Percentiles rank a stretch among this genome's conserved stretches.
Conservation (phyloP, 2,113 vertebrate species). For the Peromyscus polionotus region DNA sequence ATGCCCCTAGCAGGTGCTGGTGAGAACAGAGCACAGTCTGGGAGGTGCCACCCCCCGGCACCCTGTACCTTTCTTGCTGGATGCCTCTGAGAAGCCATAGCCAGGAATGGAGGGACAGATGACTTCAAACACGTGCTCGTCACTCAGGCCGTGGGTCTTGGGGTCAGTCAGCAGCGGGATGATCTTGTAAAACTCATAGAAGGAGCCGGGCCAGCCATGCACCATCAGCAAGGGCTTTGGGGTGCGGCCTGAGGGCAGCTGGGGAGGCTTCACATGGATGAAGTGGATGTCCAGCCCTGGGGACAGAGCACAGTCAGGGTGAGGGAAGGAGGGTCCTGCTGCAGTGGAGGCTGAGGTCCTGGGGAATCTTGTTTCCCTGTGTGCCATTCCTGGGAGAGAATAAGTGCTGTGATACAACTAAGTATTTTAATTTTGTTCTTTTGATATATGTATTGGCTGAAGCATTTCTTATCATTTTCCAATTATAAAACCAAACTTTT, state of each 20-base stretch:
- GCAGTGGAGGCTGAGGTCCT: neutral
- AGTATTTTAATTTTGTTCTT: neutral
- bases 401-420: neutral
- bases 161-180: constrained; percentile 89
- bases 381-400: neutral
- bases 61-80: constrained; percentile 88
- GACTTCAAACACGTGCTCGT: constrained; percentile 87
- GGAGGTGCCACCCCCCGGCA: neutral
- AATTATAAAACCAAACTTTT: neutral
- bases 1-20: too few species aligned
- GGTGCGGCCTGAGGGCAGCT: constrained; percentile 72
- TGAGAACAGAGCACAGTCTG: neutral
- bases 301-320: constrained; percentile 10
- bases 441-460: neutral
- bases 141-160: constrained; percentile 79
- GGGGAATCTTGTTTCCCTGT: neutral
- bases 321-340: neutral
- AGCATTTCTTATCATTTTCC: neutral
- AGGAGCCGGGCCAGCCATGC: constrained; percentile 90
- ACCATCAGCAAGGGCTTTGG: constrained; percentile 89
- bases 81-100: constrained; percentile 89
- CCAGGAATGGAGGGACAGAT: constrained; percentile 91
- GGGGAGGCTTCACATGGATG: constrained; percentile 86
- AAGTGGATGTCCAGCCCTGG: constrained; percentile 90
- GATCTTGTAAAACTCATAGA: constrained; percentile 91